Conservation (phyloP, 1,140 invertebrate species). For the Trachymyrmex septentrionalis region DNA sequence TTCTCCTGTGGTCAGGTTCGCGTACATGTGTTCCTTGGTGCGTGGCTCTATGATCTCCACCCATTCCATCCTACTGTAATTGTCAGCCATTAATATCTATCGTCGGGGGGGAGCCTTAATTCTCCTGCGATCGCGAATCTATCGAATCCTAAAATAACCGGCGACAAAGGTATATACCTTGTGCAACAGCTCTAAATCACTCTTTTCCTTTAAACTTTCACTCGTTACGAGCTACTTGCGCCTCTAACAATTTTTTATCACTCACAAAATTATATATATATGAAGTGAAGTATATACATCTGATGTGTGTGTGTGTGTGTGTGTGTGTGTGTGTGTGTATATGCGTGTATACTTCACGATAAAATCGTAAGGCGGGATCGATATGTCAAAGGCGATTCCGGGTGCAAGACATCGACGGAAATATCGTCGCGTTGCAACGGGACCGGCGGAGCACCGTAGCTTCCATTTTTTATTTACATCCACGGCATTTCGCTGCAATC, state of each 20-base stretch:
- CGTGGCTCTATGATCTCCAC: constrained; percentile 99
- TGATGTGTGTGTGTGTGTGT: too few species aligned
- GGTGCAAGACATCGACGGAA: neutral
- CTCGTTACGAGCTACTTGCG: constrained; percentile 10
- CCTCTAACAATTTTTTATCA: neutral
- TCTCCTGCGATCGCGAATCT: neutral
- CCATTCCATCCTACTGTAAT: constrained; percentile 94
- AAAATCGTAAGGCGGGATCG: constrained; percentile 42
- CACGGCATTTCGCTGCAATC: neutral
- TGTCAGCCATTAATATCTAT: constrained; percentile 30
- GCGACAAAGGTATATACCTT: neutral
- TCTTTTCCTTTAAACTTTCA: constrained; percentile 43
- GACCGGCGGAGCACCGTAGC: neutral
- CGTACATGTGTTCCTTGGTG: constrained; percentile 99
- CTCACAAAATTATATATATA: too few species aligned
- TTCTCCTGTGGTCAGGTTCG: constrained; percentile 98
- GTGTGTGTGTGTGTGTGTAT: too few species aligned
- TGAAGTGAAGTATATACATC: too few species aligned
- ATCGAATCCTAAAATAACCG: neutral
- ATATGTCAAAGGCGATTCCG: constrained; percentile 40
- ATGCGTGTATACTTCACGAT: neutral
- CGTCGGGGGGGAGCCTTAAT: neutral
- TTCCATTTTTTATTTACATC: constrained; percentile 37
- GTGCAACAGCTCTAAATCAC: constrained; percentile 26
- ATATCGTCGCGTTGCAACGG: neutral